Evolutionary conservation across 23 tunicate genomes (phyloP).

Genomic region (Aplidium turbinatum): DNA sequence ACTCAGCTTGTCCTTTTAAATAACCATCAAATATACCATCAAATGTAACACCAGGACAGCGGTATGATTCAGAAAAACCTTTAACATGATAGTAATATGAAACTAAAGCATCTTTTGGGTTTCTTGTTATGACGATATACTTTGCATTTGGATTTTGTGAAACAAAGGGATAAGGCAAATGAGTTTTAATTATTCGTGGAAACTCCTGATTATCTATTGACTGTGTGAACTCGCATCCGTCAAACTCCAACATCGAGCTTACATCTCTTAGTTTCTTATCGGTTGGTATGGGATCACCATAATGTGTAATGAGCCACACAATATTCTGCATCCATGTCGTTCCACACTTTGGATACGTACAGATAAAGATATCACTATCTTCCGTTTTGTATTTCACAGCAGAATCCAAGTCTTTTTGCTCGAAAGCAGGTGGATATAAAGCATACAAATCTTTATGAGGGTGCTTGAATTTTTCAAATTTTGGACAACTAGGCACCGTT

Average conservation of each 20-base stretch:
- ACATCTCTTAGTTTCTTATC: background rate
- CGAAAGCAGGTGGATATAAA: background rate
- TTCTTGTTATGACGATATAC: conserved; percentile 47
- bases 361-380: conserved; percentile 50
- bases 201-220: conserved; percentile 7
- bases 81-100: conserved; percentile 38
- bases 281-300: conserved; percentile 27
- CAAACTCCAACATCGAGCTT: conserved; percentile 81
- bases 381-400: conserved; percentile 50
- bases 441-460: too few species aligned
- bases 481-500: too few species aligned
- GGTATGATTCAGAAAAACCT: conserved; percentile 28
- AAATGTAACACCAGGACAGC: conserved; percentile 10
- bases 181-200: conserved; percentile 60
- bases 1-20: conserved; percentile 24
- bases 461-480: too few species aligned
- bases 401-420: conserved; percentile 5
- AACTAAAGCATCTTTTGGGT: conserved; percentile 66
- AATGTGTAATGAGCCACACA: conserved; percentile 58
- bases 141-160: conserved; percentile 49
- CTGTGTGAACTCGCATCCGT: conserved; percentile 39
- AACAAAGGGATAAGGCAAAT: conserved; percentile 17
- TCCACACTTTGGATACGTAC: conserved; percentile 65
- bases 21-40: conserved; percentile 35
- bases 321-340: conserved; percentile 76